Evolutionary conservation across 1,140 invertebrate species (phyloP).

Genomic region (Apis cerana): DNA sequence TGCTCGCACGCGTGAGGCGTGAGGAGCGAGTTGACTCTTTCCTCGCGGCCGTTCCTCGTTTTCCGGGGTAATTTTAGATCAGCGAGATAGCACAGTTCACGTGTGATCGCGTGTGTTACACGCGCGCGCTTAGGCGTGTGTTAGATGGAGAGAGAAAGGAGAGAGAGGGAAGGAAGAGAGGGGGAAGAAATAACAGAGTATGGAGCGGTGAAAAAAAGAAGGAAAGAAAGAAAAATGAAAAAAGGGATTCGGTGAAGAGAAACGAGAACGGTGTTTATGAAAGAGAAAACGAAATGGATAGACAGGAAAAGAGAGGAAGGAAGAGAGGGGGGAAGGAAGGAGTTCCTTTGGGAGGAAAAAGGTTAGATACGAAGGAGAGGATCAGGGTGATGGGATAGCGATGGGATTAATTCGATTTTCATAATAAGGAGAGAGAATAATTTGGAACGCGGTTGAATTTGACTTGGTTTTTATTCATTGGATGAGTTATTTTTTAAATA

Average conservation of each 20-base stretch:
- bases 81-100: conserved; percentile 69
- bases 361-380: conserved; percentile 26
- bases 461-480: neutral
- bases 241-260: neutral
- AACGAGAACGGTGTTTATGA: conserved; percentile 55
- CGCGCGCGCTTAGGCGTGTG: neutral
- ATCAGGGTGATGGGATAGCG: conserved; percentile 38
- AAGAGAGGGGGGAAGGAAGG: neutral
- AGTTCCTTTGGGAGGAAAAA: conserved; percentile 13
- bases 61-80: conserved; percentile 77
- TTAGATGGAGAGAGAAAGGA: conserved; percentile 34
- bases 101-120: neutral
- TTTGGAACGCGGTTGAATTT: neutral
- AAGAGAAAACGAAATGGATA: conserved; percentile 34
- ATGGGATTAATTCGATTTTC: conserved; percentile 43
- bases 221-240: neutral
- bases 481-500: neutral
- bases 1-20: neutral
- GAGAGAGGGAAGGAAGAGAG: conserved; percentile 22
- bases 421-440: neutral
- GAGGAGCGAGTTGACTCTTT: conserved; percentile 16
- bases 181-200: conserved; percentile 19
- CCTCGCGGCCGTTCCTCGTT: conserved; percentile 59
- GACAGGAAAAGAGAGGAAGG: neutral
- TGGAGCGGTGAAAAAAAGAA: conserved; percentile 8